Conservation (phyloP, 1,140 invertebrate species). For the Tetramorium simillimum region DNA sequence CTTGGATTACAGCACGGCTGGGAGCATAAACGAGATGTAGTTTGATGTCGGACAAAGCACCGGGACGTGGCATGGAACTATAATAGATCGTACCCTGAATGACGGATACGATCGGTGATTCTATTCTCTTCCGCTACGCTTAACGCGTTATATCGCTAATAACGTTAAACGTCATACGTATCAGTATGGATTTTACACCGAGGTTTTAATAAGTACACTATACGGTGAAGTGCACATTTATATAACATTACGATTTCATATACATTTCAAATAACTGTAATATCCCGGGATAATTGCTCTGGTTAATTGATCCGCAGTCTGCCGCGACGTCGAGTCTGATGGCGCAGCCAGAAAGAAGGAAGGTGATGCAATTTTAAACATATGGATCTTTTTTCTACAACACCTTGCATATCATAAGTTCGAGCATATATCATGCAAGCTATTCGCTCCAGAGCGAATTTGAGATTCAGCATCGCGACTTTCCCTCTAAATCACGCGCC, state of each 20-base stretch:
- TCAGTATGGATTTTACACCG: neutral
- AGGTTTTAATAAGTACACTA: constrained; percentile 12
- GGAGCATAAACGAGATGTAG: constrained; percentile 36
- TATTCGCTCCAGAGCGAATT: constrained; percentile 7
- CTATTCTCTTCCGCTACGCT: constrained; percentile 35
- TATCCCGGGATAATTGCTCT: neutral
- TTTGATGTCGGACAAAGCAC: constrained; percentile 40
- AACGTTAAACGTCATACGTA: neutral
- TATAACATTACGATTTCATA: neutral
- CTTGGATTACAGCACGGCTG: constrained; percentile 10
- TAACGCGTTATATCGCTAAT: constrained; percentile 8
- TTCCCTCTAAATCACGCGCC: constrained; percentile 28
- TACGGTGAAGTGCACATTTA: neutral
- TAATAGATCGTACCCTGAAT: constrained; percentile 33
- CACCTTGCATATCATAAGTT: neutral
- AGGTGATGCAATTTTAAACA: neutral
- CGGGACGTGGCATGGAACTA: constrained; percentile 18
- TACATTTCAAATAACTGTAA: neutral
- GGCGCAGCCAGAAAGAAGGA: neutral
- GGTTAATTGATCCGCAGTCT: neutral
- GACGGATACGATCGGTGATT: constrained; percentile 35
- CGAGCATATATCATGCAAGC: constrained; percentile 12
- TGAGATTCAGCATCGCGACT: constrained; percentile 43
- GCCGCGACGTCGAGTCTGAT: neutral
- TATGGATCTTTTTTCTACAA: neutral